phyloP scores from a whole-genome alignment of 2,797 vertebrate genomes.

The Poeciliopsis infans region DNA sequence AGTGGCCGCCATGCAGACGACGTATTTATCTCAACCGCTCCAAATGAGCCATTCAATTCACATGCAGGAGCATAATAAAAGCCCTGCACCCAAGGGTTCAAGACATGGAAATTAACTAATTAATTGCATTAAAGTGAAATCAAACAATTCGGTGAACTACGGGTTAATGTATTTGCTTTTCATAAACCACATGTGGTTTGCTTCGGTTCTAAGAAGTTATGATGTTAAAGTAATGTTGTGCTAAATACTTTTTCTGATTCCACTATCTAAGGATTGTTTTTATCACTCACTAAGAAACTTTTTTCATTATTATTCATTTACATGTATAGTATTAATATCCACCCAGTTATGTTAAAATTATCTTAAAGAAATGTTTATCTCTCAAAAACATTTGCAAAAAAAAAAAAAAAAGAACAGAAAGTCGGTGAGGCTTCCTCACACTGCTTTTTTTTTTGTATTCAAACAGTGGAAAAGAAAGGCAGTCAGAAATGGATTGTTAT shows the following conservation, averaged over 20 bases:
- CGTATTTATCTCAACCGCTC: conserved; percentile 71
- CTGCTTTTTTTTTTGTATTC: conserved; percentile 51
- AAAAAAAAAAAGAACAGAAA: conserved; percentile 28
- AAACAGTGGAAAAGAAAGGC: conserved; percentile 76
- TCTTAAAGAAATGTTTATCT: background rate
- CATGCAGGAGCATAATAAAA: conserved; percentile 46
- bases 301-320: no score
- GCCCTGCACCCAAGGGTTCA: conserved; percentile 16
- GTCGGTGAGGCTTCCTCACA: conserved; percentile 40
- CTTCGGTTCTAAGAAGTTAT: background rate
- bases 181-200: background rate
- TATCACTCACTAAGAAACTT: background rate
- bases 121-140: conserved; percentile 13
- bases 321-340: no score
- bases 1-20: conserved; percentile 71
- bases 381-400: conserved; percentile 34
- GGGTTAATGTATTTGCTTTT: conserved; percentile 10
- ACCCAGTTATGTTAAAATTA: background rate
- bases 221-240: background rate
- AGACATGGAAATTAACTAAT: conserved; percentile 15
- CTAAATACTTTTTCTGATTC: background rate
- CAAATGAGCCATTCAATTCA: conserved; percentile 79
- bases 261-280: background rate
- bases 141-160: conserved; percentile 1
- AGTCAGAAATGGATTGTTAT: conserved; percentile 84